Percentiles rank a stretch among this genome's conserved stretches.
These are phyloP conservation scores for Tanytarsus gracilentus DNA, from an alignment of 2,888 invertebrate genomes.

Conservation along the genomic window DNA sequence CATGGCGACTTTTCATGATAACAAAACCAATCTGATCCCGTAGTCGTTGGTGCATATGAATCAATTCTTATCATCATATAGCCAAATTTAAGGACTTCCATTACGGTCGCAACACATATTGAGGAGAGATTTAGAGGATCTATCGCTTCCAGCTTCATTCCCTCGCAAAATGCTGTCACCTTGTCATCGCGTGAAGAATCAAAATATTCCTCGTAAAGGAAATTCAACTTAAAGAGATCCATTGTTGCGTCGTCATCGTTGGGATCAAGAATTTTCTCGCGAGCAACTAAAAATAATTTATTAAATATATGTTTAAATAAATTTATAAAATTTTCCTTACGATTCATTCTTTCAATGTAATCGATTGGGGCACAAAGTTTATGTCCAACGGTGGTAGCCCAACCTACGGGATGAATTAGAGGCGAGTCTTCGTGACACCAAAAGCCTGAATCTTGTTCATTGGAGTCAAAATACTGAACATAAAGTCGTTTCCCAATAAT, in stretches of 20 bases:
- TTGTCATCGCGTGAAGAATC: slow-evolving; percentile 38
- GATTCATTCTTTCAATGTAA: slow-evolving; percentile 65
- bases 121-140: slow-evolving; percentile 92
- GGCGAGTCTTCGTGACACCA: slow-evolving; percentile 97
- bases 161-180: slow-evolving; percentile 58
- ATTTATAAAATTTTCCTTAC: slow-evolving; percentile 42
- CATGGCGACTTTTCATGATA: slow-evolving; percentile 91
- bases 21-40: slow-evolving; percentile 92
- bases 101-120: slow-evolving; percentile 91
- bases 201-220: slow-evolving; percentile 48
- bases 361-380: slow-evolving; percentile 73
- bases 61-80: slow-evolving; percentile 97
- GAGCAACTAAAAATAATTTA: slow-evolving; percentile 36
- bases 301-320: neutral
- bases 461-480: slow-evolving; percentile 78
- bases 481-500: slow-evolving; percentile 88
- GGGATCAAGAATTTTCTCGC: slow-evolving; percentile 43
- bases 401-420: slow-evolving; percentile 91
- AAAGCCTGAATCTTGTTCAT: slow-evolving; percentile 74
- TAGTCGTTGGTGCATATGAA: slow-evolving; percentile 75
- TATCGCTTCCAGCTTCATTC: slow-evolving; percentile 95
- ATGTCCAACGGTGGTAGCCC: slow-evolving; percentile 87
- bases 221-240: slow-evolving; percentile 64
- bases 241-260: slow-evolving; percentile 72
- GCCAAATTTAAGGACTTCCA: slow-evolving; percentile 83